phyloP scores from a whole-genome alignment of 2,888 invertebrate species.

The Sylvicola cinctus region DNA sequence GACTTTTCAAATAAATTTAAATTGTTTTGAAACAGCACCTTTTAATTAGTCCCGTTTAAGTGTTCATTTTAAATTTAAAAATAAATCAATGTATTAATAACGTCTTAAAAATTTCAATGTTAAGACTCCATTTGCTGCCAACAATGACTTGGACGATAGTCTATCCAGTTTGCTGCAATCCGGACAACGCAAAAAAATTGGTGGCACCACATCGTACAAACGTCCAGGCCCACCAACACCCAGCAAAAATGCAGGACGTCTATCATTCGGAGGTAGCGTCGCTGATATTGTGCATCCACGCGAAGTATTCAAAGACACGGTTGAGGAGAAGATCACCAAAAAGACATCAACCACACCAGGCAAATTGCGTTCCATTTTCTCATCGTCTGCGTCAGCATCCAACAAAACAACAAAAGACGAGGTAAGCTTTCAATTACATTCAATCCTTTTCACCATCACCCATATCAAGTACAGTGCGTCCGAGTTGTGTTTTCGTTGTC shows the following conservation, averaged over 20 bases:
- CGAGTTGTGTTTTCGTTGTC: too few relatives aligned
- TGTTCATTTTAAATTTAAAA: too few relatives aligned
- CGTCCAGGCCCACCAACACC: constrained; percentile 74
- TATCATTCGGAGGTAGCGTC: constrained; percentile 28
- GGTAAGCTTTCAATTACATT: too few relatives aligned
- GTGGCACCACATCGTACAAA: constrained; percentile 52
- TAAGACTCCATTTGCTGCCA: too few relatives aligned
- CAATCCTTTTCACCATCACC: too few relatives aligned
- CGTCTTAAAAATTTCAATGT: too few relatives aligned
- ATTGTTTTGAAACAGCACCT: too few relatives aligned
- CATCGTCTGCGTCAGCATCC: constrained; percentile 20
- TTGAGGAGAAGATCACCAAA: constrained; percentile 13
- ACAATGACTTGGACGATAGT: constrained; percentile 23
- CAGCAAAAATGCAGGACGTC: constrained; percentile 57
- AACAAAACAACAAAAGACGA: constrained; percentile 25
- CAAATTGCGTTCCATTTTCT: constrained; percentile 38
- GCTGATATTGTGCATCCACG: constrained; percentile 33
- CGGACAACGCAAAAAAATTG: constrained; percentile 28
- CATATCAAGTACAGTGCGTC: too few relatives aligned
- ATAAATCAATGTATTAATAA: too few relatives aligned
- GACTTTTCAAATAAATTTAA: constrained; percentile 2
- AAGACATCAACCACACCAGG: constrained; percentile 39
- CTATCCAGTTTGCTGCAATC: constrained; percentile 23
- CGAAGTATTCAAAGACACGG: constrained; percentile 34
- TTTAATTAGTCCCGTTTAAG: too few relatives aligned